Conservation (phyloP, 1,140 invertebrate genomes). For the Drosophila gunungcola region DNA sequence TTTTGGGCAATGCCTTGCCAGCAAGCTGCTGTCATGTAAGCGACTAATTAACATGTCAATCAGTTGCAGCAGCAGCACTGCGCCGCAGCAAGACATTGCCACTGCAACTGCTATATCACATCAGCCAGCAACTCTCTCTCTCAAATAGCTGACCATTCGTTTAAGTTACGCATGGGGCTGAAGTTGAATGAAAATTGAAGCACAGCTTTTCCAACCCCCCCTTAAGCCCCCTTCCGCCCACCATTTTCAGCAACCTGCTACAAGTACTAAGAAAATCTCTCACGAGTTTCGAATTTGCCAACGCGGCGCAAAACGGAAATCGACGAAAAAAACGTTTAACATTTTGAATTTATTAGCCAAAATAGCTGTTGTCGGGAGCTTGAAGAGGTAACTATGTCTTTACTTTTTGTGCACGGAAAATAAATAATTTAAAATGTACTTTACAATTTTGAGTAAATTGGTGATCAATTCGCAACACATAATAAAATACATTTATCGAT, state of each 20-base stretch:
- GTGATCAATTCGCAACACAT: too few species aligned
- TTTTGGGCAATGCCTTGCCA: slow-evolving; percentile 67
- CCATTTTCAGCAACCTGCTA: slow-evolving; percentile 39
- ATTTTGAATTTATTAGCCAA: slow-evolving; percentile 82
- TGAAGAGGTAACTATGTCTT: neutral
- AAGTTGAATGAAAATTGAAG: slow-evolving; percentile 64
- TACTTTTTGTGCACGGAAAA: slow-evolving; percentile 10
- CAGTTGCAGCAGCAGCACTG: slow-evolving; percentile 40
- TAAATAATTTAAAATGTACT: neutral
- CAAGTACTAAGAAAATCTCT: slow-evolving; percentile 67
- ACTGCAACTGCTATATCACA: slow-evolving; percentile 14
- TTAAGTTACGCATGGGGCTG: slow-evolving; percentile 60
- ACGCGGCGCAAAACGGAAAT: slow-evolving; percentile 42
- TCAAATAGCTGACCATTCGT: slow-evolving; percentile 40
- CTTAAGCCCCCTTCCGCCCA: neutral
- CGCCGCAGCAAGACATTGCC: slow-evolving; percentile 9
- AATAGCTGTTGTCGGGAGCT: slow-evolving; percentile 35
- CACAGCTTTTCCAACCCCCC: slow-evolving; percentile 15
- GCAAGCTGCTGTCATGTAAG: slow-evolving; percentile 81
- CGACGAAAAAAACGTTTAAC: slow-evolving; percentile 64
- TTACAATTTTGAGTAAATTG: too few species aligned
- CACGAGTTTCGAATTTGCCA: slow-evolving; percentile 81
- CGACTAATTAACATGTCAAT: slow-evolving; percentile 84
- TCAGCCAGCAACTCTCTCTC: neutral
- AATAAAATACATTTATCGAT: too few species aligned